Conservation (phyloP, 2,888 invertebrate genomes). For the Pristionchus mayeri region DNA sequence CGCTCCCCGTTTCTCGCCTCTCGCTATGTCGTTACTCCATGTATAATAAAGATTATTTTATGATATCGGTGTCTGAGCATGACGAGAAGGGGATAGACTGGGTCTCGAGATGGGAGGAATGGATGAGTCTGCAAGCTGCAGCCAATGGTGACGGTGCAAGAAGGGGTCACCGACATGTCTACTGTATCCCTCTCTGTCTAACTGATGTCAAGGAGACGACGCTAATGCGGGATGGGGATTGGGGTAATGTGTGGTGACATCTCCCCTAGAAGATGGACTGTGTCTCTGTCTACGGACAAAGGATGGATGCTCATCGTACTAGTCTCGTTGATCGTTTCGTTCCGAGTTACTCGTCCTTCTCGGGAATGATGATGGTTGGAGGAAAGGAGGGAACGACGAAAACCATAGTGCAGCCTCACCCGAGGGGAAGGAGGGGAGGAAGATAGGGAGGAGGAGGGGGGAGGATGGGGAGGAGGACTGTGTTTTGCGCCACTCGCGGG, state of each 20-base stretch:
- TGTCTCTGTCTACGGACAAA: not conserved
- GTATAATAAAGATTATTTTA: slow-evolving; percentile 40
- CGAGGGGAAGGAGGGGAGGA: not conserved
- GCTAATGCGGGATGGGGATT: not conserved
- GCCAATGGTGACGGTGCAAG: not conserved
- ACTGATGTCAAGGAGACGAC: not conserved
- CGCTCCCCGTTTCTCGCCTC: slow-evolving; percentile 7
- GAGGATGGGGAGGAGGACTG: not conserved
- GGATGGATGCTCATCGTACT: not conserved
- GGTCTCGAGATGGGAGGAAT: not conserved
- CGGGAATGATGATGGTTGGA: not conserved
- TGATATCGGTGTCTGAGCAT: not conserved
- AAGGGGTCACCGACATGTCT: not conserved
- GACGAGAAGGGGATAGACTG: not conserved
- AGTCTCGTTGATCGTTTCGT: not conserved
- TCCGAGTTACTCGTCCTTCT: not conserved
- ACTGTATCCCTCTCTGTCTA: no score
- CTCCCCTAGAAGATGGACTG: not conserved
- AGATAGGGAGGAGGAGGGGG: not conserved
- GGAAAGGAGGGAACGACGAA: not conserved
- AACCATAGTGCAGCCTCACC: slow-evolving; percentile 28
- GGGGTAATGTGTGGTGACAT: not conserved
- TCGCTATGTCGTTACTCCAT: not conserved
- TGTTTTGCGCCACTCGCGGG: not conserved
- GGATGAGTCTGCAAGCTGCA: not conserved